These are phyloP conservation scores for Chondrilla cf. caribensis DNA, from an alignment of 37 sponge, comb jelly and placozoan species.

Conservation along the genomic window DNA sequence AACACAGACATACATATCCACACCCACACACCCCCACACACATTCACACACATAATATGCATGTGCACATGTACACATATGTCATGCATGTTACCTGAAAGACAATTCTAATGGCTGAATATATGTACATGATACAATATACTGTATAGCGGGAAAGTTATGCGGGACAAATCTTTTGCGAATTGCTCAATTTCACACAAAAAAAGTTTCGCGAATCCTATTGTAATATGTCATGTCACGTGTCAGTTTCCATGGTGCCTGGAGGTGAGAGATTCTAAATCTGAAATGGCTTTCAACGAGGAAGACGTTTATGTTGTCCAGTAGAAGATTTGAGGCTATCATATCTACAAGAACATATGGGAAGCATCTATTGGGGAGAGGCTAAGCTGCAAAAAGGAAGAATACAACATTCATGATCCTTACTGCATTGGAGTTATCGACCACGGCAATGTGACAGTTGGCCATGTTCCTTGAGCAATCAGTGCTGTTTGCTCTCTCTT, in stretches of 20 bases:
- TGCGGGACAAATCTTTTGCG: slow-evolving; percentile 11
- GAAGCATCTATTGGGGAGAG: slow-evolving; percentile 25
- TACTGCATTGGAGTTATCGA: slow-evolving; percentile 33
- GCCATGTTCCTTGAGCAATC: slow-evolving; percentile 44
- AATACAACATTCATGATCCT: slow-evolving; percentile 28
- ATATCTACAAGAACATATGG: slow-evolving; percentile 10
- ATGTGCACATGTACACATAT: too few relatives aligned
- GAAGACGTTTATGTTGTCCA: background rate
- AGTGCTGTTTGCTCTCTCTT: slow-evolving; percentile 35
- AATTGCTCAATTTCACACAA: background rate
- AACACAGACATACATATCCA: too few relatives aligned
- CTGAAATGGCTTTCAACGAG: background rate
- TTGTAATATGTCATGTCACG: too few relatives aligned
- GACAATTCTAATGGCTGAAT: too few relatives aligned
- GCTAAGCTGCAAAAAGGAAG: slow-evolving; percentile 29
- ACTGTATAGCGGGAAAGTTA: slow-evolving; percentile 21
- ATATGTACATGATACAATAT: too few relatives aligned
- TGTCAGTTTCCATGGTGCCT: background rate
- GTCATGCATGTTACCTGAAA: too few relatives aligned
- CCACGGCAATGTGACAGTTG: background rate
- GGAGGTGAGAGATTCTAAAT: background rate
- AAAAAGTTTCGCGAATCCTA: slow-evolving; percentile 10
- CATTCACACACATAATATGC: too few relatives aligned
- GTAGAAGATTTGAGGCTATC: slow-evolving; percentile 7
- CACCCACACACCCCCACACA: too few relatives aligned